Evolutionary conservation across 2,113 vertebrate species (phyloP).

Genomic region (Donacobius atricapilla): DNA sequence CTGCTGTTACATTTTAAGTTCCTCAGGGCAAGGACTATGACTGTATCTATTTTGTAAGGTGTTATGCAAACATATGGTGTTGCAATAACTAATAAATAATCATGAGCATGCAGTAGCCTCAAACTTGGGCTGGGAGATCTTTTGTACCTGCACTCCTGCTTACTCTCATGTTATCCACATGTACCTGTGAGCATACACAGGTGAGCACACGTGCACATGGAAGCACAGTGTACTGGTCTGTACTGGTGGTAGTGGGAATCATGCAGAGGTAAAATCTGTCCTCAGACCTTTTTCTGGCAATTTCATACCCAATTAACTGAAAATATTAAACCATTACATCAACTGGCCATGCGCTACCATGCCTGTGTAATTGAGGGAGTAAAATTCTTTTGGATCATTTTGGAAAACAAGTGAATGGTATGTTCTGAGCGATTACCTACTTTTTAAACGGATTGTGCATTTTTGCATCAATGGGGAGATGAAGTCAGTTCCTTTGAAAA

Average conservation of each 20-base stretch:
- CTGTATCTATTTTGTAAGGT: constrained; percentile 38
- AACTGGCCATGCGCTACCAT: background rate
- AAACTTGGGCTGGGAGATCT: background rate
- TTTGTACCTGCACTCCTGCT: background rate
- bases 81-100: constrained; percentile 32
- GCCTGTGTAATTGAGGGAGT: background rate
- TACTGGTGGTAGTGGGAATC: background rate
- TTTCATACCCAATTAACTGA: constrained; percentile 3
- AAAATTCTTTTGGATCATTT: background rate
- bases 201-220: background rate
- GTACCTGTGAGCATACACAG: background rate
- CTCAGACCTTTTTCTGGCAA: background rate
- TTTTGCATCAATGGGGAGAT: background rate
- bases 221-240: background rate
- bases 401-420: background rate
- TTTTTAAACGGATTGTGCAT: background rate
- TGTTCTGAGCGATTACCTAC: background rate
- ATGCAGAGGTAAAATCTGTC: background rate
- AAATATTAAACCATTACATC: background rate
- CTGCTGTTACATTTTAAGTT: background rate
- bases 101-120: background rate
- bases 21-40: constrained; percentile 2
- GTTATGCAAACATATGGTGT: constrained; percentile 18
- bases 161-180: accelerated
- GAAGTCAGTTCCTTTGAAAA: background rate